Base-by-base conservation (phyloP, 2,888 invertebrate species). In the Melinopterus prodromus region DNA sequence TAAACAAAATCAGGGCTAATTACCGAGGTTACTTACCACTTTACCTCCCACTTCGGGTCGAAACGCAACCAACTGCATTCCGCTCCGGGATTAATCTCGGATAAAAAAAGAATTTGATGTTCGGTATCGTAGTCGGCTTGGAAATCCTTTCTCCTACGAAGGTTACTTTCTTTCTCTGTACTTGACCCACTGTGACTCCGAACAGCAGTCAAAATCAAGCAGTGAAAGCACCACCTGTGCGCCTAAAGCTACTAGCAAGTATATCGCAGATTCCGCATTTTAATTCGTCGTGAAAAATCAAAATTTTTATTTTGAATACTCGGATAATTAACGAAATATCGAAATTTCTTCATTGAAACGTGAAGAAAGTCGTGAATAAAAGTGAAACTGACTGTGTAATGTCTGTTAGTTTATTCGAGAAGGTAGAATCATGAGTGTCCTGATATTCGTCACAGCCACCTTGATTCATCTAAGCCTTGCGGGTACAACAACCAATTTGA, bases 161-260 rank as follows among this genome's bases (percentile, higher is more conserved):
- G 81, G 81, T 81, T 81, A 81, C 81, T 81, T 81, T 81, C 81
- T 81, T 79, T 75, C 78, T 80, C 72, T 72, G 53, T 53, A 53
- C 77, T 76, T 81, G 81, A 81, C 79, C 81, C 78, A 81, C 53
- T 53, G 79, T 81, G 79, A 79, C 37, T 36, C 37, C 71, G 70
- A 84, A 85, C 81, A 80, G 16, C 84, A 85, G 85, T 85, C 83
- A 82, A 83, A 83, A 79, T 82, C 81, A 83, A 85, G 84, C 83
- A 85, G 86, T 86, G 86, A 86, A 86, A 86, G 86, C 85, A 53
- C 12, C 53, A 53, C 83, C 81, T 80, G 81, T 82, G 82, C 83
- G 82, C 84, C 82, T 83, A 82, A 79, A 81, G 69, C 79, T 70
- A 78, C 71, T 78, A 71, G 78, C 16, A 75, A 36, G 38, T 71